Conservation (phyloP, 2,797 vertebrate genomes). For the Xiphorhynchus erythropygius region DNA sequence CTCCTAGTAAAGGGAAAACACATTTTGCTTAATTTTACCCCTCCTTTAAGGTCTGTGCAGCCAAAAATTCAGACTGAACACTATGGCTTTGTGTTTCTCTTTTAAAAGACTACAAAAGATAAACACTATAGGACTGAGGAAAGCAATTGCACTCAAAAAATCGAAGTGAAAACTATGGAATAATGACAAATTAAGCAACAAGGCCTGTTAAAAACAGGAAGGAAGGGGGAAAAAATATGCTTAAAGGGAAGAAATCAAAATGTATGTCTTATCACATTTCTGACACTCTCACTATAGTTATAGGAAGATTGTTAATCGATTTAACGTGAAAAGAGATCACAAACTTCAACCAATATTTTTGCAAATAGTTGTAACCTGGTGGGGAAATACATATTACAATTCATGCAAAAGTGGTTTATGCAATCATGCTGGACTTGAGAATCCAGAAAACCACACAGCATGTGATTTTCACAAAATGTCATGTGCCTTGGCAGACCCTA, state of each 20-base stretch:
- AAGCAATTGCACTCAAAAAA: neutral
- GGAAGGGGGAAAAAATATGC: neutral
- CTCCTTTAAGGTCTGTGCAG: neutral
- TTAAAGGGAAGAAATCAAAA: neutral
- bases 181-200: neutral
- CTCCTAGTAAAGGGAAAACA: neutral
- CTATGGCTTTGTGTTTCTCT: neutral
- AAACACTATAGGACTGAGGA: neutral
- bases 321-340: neutral
- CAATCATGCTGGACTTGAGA: neutral
- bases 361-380: neutral
- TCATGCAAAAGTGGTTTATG: neutral
- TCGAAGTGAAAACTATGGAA: neutral
- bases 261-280: neutral
- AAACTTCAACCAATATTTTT: neutral
- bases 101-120: neutral
- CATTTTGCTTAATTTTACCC: neutral
- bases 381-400: neutral
- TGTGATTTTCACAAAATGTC: neutral
- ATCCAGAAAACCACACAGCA: neutral
- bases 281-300: neutral
- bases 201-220: neutral
- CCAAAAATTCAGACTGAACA: neutral
- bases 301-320: neutral
- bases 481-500: neutral